Evolutionary conservation across 1,140 invertebrate species (phyloP), one percentile per base, ranked within the genome.

Genomic region (Babylonia areolata): DNA sequence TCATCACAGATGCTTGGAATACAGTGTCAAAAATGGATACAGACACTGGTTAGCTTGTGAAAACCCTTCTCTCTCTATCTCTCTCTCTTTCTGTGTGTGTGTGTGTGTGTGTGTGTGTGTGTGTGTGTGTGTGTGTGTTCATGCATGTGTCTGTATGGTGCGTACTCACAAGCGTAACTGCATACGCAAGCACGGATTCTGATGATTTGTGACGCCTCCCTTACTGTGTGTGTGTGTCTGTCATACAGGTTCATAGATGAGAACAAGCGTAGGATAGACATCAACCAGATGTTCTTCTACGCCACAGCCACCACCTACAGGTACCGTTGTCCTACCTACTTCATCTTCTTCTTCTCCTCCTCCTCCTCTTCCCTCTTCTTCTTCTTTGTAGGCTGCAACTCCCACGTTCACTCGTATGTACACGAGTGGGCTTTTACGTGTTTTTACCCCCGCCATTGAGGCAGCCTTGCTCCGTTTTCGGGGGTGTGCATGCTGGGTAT

Each of bases 231-330:
- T 73, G 71, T 73, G 71, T 73, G 71, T 73, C 31, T 73, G 71
- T 73, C 31, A 35, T 0, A 35, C 89, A 94, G 94, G 40, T 96
- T 96, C 88, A 94, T 95, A 37, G 58, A 81, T 1, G 89, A 94
- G 73, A 95, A 93, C 23, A 93, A 95, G 88, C 83, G 87, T 0
- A 87, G 89, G 31, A 91, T 95, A 20, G 94, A 95, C 81, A 86
- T 93, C 31, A 94, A 95, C 85, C 86, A 94, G 0, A 81, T 85
- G 12, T 90, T 86, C 15, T 91, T 90, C 75, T 93, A 90, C 69
- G 81, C 89, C 37, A 85, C 78, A 42, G 40, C 78, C 12, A 73
- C 71, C 28, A 12, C 77, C 1, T 23, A 83, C 40, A 88, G 87
- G 87, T 88, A 77, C 35, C 1, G 35, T 12, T 15, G 40, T 6